Evolutionary conservation across 2,113 vertebrate genomes (phyloP), one percentile per base, ranked within the genome.

Genomic region (Cnemophilus loriae): DNA sequence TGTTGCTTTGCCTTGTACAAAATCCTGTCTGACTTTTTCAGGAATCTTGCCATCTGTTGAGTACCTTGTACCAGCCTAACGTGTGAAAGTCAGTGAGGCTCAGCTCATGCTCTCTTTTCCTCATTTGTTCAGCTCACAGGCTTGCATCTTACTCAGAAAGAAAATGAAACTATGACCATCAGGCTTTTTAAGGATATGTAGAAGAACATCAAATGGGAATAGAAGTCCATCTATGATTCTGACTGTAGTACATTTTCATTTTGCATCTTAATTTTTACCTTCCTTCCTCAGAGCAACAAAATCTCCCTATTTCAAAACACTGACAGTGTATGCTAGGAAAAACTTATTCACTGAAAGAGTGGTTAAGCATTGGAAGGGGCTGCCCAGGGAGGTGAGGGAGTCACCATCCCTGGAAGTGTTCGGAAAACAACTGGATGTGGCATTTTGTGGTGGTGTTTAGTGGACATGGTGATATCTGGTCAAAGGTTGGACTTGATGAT

Each of bases 11-110:
- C 93, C 57, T 10, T 12, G 46, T 69, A 49, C 89, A 86, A 49
- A 96, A 41, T 30, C 37, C 57, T 84, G 91, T 21, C 67, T 83
- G 91, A 19, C 63, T 92, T 85, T 96, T 92, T 94, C 80, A 80
- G 86, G 71, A 83, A n/a, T 95, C 55, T 80, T 90, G 68, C 93
- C 91, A 89, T 96, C 91, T 95, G 84, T 57, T 92, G 71, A 77
- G 87, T 94, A 77, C 80, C 84, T 94, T 65, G 46, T 86, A 79
- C 53, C 41, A 92, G 32, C 86, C 44, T 61, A 44, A 89, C 3
- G 71, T 92, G 89, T n/a, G 83, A 94, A 90, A 95, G 32, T 84
- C 55, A 77, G 47, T 39, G 60, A 68, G 60, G 69, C 63, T 92
- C 42, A 50, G 52, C 77, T 87, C 65, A 14, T 84, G 68, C 65